Base-by-base conservation (phyloP, 2,797 vertebrate species). In the Parauchenoglanis ngamensis region DNA sequence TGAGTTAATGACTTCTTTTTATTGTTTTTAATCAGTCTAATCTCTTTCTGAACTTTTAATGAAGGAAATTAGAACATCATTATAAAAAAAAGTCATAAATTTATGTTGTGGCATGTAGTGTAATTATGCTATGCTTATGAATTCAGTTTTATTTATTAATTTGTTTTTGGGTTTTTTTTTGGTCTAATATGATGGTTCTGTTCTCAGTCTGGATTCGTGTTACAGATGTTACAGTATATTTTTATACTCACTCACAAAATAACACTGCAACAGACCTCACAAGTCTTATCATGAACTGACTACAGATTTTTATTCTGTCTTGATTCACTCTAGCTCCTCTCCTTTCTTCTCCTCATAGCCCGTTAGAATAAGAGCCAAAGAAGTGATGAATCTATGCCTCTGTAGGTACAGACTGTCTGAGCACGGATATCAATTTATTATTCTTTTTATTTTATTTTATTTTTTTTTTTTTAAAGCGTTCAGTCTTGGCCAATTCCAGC, bases 11-110 rank as follows among this genome's bases (percentile, higher is more conserved):
- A 61, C 78, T 61, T 44, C 11, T 78, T 56, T 78, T 78, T 25
- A 61, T 80, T 61, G 56, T 57, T 80, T 80, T 25, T 44, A 59
- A 61, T 78, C 44, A 59, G 28, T 80, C 56, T 61, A 25, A 80
- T 80, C 21, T 80, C 78, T 79, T 79, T 79, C 19, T 59, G 11
- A 80, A 80, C 56, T 61, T 80, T 80, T 80, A 80, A 78, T 78
- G 76, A 44, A 61, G 78, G 19, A 25, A 80, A 80, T 80, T 80
- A 80, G 78, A 44, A 61, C 21, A 59, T 80, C 57, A 61, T 80
- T 61, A 80, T 44, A 7, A 78, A 31, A 79, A 72, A 79, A 79
- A 12, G 49, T 8, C n/a, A 78, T 56, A 31, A 35, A 77, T 54
- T 10, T n/a, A 31, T 54, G 12, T 35, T 23, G 17, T 57, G n/a